Evolutionary conservation across 2,797 vertebrate genomes (phyloP).

Genomic region (Sebastes iracundus): DNA sequence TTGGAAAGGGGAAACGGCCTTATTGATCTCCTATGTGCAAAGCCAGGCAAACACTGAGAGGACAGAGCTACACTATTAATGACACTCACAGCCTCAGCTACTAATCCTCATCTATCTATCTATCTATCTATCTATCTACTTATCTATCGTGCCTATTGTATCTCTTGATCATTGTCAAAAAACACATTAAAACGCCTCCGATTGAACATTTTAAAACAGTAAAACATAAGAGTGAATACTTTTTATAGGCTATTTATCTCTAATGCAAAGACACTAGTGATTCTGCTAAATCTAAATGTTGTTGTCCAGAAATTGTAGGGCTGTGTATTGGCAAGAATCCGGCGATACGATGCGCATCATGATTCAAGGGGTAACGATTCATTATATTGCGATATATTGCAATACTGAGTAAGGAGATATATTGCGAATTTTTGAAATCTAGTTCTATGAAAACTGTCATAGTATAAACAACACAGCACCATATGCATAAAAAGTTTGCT

Average conservation of each 20-base stretch:
- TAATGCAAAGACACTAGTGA: background rate
- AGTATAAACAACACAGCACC: too few species aligned
- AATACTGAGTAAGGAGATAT: too few species aligned
- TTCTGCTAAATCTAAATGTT: background rate
- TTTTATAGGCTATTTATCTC: background rate
- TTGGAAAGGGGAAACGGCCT: slow-evolving; percentile 77
- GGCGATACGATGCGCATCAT: too few species aligned
- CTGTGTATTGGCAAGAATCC: too few species aligned
- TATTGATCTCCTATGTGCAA: slow-evolving; percentile 86
- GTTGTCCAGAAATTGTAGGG: background rate
- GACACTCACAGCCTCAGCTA: slow-evolving; percentile 68
- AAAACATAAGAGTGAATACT: background rate
- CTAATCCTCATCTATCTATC: slow-evolving; percentile 68
- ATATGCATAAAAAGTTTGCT: too few species aligned
- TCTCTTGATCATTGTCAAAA: background rate
- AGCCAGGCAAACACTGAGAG: slow-evolving; percentile 85
- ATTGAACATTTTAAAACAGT: background rate
- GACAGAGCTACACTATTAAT: slow-evolving; percentile 81
- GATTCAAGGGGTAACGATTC: too few species aligned
- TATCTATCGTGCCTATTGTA: background rate
- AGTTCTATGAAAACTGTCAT: too few species aligned
- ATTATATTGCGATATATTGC: too few species aligned
- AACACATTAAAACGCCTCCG: background rate
- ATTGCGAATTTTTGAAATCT: too few species aligned
- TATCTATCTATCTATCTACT: slow-evolving; percentile 50